These are phyloP conservation scores for Mus minutoides DNA, from an alignment of 2,797 vertebrate species.

Conservation along the genomic window DNA sequence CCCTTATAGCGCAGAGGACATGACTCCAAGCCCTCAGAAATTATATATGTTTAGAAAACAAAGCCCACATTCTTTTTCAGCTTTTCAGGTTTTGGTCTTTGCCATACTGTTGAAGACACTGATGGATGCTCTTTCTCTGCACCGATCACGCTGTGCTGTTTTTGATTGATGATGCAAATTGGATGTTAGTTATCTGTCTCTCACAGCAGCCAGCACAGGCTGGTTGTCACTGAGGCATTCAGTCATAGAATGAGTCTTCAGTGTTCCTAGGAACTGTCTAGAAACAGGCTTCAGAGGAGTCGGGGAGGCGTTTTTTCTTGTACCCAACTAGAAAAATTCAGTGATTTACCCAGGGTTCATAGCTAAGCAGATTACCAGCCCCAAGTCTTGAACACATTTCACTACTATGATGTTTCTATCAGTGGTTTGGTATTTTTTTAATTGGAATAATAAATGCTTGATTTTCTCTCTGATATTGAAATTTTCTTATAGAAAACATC, in stretches of 20 bases:
- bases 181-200: background rate
- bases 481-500: background rate
- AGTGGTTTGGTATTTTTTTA: constrained; percentile 10
- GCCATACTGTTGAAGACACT: background rate
- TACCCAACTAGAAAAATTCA: background rate
- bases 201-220: background rate
- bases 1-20: background rate
- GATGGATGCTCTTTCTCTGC: background rate
- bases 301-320: background rate
- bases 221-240: background rate
- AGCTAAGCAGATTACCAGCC: background rate
- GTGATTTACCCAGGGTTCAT: background rate
- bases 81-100: background rate
- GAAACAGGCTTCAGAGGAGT: background rate
- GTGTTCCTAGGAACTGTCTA: background rate
- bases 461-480: background rate
- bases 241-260: background rate
- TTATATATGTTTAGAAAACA: background rate
- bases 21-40: background rate
- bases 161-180: background rate
- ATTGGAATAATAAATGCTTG: constrained; percentile 27
- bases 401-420: background rate
- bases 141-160: background rate
- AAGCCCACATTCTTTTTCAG: background rate
- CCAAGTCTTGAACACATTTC: background rate